Base-by-base conservation (phyloP, 2,113 vertebrate genomes). In the Pongo pygmaeus region DNA sequence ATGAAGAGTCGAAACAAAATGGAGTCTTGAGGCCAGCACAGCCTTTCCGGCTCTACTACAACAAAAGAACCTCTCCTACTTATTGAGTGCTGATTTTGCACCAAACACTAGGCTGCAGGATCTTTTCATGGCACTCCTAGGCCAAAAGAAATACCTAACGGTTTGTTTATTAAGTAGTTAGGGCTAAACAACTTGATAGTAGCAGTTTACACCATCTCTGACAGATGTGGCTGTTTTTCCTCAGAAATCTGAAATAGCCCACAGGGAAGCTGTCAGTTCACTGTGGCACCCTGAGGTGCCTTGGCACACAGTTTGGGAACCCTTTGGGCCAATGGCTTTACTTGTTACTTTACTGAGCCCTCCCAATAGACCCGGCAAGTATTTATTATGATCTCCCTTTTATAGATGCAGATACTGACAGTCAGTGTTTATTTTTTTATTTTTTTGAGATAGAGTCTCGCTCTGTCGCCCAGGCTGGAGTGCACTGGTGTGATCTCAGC, bases 31-130 rank as follows among this genome's bases (percentile, higher is more conserved):
- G 86, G 48, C 8, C 3, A 0, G 4, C n/a, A 50, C 0, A 10
- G 84, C 30, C 84, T 8, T 64, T 23, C 86, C 25, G 50, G 77
- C 18, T 3, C 6, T 8, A 1, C 5, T 40, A n/a, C 0, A n/a
- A 30, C 10, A 22, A 52, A 83, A 70, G 0, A 11, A 18, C 18
- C 17, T 9, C 48, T 18, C 8, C 2, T 13, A 22, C 30, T 84
- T 27, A 61, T 0, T 0, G 2, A 35, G 86, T 2, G 3, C 52
- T 55, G 67, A 48, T 7, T 27, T 2, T 64, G 75, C 30, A 40
- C 32, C 2, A 0, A 38, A 25, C 70, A 12, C 46, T 0, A 46
- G 64, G 64, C 55, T 43, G 3, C 12, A 20, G 84, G 17, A 9
- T 25, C 8, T 93, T 55, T 16, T 9, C 87, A 25, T 0, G 22